phyloP scores from a whole-genome alignment of 2,797 vertebrate species.

The Sternarchorhynchus goeldii region DNA sequence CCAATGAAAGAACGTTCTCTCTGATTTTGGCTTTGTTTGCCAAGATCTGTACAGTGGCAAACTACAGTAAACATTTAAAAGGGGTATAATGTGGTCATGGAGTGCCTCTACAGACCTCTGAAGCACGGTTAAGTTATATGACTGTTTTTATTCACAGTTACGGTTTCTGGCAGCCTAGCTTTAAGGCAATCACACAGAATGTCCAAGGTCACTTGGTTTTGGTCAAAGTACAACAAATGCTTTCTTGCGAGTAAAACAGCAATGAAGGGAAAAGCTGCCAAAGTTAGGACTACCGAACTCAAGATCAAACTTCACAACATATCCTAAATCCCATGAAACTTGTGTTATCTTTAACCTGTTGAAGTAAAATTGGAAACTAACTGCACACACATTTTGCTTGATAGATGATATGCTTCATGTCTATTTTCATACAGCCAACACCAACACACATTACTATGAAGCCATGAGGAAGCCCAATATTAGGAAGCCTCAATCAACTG shows the following conservation, averaged over 20 bases:
- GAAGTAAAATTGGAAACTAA: slow-evolving; percentile 64
- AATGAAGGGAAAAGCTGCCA: slow-evolving; percentile 70
- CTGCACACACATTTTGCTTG: slow-evolving; percentile 65
- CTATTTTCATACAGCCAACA: slow-evolving; percentile 68
- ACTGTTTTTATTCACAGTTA: slow-evolving; percentile 80
- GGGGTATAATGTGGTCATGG: slow-evolving; percentile 71
- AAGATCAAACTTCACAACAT: too few species aligned
- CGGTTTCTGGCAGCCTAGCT: slow-evolving; percentile 71
- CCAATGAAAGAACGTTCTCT: slow-evolving; percentile 59
- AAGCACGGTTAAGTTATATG: slow-evolving; percentile 72
- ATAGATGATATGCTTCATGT: slow-evolving; percentile 66
- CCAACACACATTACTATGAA: slow-evolving; percentile 63
- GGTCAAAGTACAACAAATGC: slow-evolving; percentile 67
- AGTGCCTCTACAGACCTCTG: slow-evolving; percentile 76
- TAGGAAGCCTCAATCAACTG: slow-evolving; percentile 57
- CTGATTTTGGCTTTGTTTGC: slow-evolving; percentile 65
- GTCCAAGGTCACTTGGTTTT: slow-evolving; percentile 77
- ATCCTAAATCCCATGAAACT: slow-evolving; percentile 43
- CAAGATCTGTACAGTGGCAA: slow-evolving; percentile 68
- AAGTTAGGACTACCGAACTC: slow-evolving; percentile 53
- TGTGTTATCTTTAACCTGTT: slow-evolving; percentile 65
- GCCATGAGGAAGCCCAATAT: slow-evolving; percentile 63
- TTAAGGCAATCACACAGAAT: slow-evolving; percentile 65
- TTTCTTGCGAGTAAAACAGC: slow-evolving; percentile 70
- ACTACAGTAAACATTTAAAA: slow-evolving; percentile 80